Evolutionary conservation across 1,140 invertebrate genomes (phyloP).

Genomic region (Whitmania pigra): DNA sequence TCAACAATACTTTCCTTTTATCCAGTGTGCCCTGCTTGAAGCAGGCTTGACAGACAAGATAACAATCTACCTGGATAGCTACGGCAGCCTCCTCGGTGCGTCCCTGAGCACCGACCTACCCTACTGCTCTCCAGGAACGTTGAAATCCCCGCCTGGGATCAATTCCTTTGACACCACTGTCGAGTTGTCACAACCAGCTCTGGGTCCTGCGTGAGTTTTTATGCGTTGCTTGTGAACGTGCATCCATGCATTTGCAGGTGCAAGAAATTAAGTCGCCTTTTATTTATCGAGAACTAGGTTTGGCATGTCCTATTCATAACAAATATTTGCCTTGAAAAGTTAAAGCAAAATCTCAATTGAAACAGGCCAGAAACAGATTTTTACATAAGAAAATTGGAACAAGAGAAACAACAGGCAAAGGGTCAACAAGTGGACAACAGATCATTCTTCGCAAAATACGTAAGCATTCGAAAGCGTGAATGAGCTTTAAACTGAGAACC

Average conservation of each 20-base stretch:
- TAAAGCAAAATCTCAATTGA: conserved; percentile 20
- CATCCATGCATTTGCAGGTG: background rate
- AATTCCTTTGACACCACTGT: conserved; percentile 57
- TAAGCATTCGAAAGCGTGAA: conserved; percentile 48
- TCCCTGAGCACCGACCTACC: conserved; percentile 43
- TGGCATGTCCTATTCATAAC: background rate
- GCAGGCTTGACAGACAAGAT: conserved; percentile 57
- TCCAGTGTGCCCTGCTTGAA: conserved; percentile 52
- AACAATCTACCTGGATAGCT: conserved; percentile 57
- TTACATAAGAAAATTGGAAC: conserved; percentile 78
- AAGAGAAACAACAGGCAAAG: conserved; percentile 72
- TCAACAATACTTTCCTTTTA: conserved; percentile 25
- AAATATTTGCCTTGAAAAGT: background rate
- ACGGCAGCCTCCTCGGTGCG: conserved; percentile 57
- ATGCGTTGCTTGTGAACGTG: too few relatives aligned
- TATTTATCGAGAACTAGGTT: background rate
- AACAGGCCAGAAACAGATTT: conserved; percentile 74
- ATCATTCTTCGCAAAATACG: conserved; percentile 91
- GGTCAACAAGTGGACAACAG: conserved; percentile 80
- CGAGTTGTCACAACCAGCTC: conserved; percentile 56
- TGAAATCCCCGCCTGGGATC: conserved; percentile 33
- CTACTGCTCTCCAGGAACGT: conserved; percentile 29
- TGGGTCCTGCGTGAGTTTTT: conserved; percentile 53
- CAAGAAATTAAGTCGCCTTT: background rate
- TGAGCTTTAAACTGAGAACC: too few relatives aligned